Evolutionary conservation across 2,797 vertebrate species (phyloP).

Genomic region (Enteromius mattozi): DNA sequence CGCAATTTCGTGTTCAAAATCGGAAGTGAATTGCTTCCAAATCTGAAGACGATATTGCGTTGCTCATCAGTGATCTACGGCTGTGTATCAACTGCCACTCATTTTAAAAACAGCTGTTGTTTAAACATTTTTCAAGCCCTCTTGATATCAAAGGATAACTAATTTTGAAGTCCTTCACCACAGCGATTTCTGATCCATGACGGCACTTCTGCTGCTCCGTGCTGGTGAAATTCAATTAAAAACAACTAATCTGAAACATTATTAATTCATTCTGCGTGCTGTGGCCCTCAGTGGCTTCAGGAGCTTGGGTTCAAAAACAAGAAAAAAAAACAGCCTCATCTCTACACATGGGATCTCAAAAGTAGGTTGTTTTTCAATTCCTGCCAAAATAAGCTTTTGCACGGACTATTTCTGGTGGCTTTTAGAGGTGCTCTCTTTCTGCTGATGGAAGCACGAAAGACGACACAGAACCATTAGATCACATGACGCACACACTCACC

Average conservation of each 20-base stretch:
- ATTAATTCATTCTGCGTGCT: slow-evolving; percentile 21
- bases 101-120: background rate
- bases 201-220: background rate
- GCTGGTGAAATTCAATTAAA: slow-evolving; percentile 19
- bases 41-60: too few species aligned
- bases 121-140: background rate
- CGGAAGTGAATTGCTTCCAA: too few species aligned
- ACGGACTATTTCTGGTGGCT: slow-evolving; percentile 18
- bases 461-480: background rate
- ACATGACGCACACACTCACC: slow-evolving; percentile 74
- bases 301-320: slow-evolving; percentile 19
- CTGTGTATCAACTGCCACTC: too few species aligned
- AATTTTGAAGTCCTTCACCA: slow-evolving; percentile 4
- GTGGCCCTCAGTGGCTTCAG: background rate
- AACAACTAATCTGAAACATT: slow-evolving; percentile 21
- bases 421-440: slow-evolving; percentile 27
- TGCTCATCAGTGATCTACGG: too few species aligned
- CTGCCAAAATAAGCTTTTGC: slow-evolving; percentile 23
- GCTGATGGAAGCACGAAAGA: slow-evolving; percentile 18
- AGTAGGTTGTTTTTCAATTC: slow-evolving; percentile 24
- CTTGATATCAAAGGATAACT: slow-evolving; percentile 4
- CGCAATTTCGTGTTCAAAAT: too few species aligned
- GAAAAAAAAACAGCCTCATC: slow-evolving; percentile 3
- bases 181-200: slow-evolving; percentile 18
- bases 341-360: slow-evolving; percentile 26